Conservation (phyloP, 1,140 invertebrate species). For the Vanessa atalanta region DNA sequence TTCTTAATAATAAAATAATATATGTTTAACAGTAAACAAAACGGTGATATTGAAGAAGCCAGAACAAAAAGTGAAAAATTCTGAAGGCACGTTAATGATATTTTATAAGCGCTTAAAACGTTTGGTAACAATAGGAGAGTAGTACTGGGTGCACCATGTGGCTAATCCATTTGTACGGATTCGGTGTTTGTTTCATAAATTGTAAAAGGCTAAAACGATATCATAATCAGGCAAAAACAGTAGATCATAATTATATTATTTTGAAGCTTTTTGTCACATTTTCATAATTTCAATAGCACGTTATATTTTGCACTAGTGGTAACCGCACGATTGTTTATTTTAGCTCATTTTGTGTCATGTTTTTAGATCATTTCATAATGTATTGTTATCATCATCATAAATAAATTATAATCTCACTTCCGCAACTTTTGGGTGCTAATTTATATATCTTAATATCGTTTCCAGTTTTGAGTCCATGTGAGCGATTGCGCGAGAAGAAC, state of each 20-base stretch:
- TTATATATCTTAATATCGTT: background rate
- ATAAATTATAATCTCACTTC: too few species aligned
- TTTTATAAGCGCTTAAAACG: background rate
- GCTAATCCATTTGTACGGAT: background rate
- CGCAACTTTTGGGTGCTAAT: background rate
- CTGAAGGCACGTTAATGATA: conserved; percentile 58
- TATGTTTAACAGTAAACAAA: conserved; percentile 57
- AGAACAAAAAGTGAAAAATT: conserved; percentile 30
- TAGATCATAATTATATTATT: too few species aligned
- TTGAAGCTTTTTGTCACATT: background rate
- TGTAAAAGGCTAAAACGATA: background rate
- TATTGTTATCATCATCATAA: too few species aligned
- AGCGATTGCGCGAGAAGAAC: conserved; percentile 88
- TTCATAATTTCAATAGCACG: background rate
- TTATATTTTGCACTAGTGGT: conserved; percentile 13
- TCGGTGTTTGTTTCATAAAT: background rate
- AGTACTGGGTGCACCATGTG: background rate
- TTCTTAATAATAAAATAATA: background rate
- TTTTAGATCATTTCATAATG: background rate
- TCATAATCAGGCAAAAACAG: background rate
- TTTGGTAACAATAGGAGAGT: background rate
- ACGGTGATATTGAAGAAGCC: conserved; percentile 48
- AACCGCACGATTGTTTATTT: conserved; percentile 5
- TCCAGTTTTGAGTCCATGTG: conserved; percentile 88
- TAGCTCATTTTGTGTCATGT: background rate